These are phyloP conservation scores for Troglohyphantes excavatus DNA, from an alignment of 2,888 invertebrate genomes.

Conservation along the genomic window DNA sequence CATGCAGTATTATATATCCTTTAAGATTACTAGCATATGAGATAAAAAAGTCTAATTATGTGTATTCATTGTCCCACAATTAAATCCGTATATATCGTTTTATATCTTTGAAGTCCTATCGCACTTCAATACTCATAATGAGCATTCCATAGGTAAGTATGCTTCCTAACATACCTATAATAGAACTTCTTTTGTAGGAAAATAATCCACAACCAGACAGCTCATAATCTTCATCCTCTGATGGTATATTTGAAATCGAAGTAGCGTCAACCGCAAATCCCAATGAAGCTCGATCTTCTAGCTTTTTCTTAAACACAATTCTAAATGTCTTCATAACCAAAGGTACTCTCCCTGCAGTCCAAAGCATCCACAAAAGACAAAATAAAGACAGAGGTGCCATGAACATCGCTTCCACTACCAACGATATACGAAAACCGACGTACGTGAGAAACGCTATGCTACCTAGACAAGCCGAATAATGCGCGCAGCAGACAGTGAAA, in stretches of 20 bases:
- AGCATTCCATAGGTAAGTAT: background rate
- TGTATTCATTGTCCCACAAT: too few relatives aligned
- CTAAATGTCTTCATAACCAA: background rate
- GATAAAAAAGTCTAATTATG: too few relatives aligned
- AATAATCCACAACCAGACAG: background rate
- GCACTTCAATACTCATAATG: background rate
- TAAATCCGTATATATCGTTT: too few relatives aligned
- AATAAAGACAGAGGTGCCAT: background rate
- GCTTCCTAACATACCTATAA: background rate
- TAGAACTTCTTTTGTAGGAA: background rate
- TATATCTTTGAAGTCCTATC: too few relatives aligned
- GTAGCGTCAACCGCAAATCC: background rate
- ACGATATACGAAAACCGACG: background rate
- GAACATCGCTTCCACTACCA: background rate
- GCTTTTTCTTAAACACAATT: background rate
- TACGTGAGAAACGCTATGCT: background rate
- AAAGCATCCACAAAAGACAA: background rate
- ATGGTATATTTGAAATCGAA: background rate
- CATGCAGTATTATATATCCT: too few relatives aligned
- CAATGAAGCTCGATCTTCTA: background rate
- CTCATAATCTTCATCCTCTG: background rate
- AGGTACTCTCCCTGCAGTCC: background rate
- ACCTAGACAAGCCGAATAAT: background rate
- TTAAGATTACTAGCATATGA: too few relatives aligned
- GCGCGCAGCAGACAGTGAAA: background rate